These are phyloP conservation scores for Exephanes ischioxanthus DNA, from an alignment of 2,888 invertebrate species.

Conservation along the genomic window DNA sequence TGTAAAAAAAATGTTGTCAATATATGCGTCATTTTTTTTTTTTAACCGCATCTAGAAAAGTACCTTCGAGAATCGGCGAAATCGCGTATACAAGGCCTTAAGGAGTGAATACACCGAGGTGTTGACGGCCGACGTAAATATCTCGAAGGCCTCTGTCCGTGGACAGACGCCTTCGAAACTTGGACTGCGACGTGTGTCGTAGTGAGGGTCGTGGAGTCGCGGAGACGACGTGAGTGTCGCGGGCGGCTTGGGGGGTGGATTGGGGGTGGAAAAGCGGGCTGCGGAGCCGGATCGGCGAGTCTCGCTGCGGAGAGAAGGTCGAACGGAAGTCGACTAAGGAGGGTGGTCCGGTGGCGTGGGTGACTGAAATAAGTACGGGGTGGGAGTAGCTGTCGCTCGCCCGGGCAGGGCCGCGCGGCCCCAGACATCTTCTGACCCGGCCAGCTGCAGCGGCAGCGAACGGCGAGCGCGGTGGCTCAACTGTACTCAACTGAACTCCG, in stretches of 20 bases:
- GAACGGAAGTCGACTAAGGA: slow-evolving; percentile 70
- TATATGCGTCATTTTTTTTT: no score
- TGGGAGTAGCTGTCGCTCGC: slow-evolving; percentile 84
- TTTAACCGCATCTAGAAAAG: no score
- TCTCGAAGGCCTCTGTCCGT: slow-evolving; percentile 77
- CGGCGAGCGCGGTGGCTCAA: slow-evolving; percentile 65
- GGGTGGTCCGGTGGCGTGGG: slow-evolving; percentile 69
- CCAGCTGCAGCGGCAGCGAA: slow-evolving; percentile 81
- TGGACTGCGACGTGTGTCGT: slow-evolving; percentile 75
- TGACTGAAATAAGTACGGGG: slow-evolving; percentile 74
- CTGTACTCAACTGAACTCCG: slow-evolving; percentile 80
- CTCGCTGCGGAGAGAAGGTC: slow-evolving; percentile 71
- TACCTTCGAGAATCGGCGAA: no score
- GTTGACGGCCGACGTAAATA: slow-evolving; percentile 66
- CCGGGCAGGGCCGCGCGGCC: slow-evolving; percentile 79
- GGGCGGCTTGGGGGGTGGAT: slow-evolving; percentile 56
- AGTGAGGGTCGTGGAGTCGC: slow-evolving; percentile 78
- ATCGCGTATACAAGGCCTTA: no score
- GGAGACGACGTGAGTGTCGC: slow-evolving; percentile 73
- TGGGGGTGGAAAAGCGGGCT: slow-evolving; percentile 67
- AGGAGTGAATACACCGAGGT: slow-evolving; percentile 26
- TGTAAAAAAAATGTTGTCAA: no score
- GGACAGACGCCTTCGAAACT: slow-evolving; percentile 32
- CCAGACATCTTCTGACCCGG: slow-evolving; percentile 85
- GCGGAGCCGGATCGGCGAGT: slow-evolving; percentile 69